These are phyloP conservation scores for Pterocles burchelli DNA, from an alignment of 2,113 vertebrate species.

Conservation along the genomic window DNA sequence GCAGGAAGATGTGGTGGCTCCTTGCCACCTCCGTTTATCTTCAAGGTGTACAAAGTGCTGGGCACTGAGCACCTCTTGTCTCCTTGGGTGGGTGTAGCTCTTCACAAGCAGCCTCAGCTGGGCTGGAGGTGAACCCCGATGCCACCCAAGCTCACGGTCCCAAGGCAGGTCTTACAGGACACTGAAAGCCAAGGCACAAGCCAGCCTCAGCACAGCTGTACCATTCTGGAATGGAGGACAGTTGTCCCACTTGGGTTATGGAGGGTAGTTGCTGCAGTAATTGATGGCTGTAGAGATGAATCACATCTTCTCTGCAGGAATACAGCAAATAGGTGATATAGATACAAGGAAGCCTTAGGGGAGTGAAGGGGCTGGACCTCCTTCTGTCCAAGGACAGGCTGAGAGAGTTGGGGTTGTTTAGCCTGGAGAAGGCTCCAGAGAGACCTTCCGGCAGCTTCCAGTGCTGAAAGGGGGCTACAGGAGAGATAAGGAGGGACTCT, in stretches of 20 bases:
- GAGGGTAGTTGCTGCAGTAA: background rate
- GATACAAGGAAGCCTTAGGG: background rate
- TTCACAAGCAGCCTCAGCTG: background rate
- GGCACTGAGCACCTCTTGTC: background rate
- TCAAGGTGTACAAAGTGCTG: background rate
- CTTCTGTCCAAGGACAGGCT: too few species aligned
- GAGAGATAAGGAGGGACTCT: too few species aligned
- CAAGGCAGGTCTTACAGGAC: background rate
- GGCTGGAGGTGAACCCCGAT: background rate
- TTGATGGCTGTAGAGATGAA: background rate
- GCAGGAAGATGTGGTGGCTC: background rate
- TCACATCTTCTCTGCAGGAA: rapidly evolving
- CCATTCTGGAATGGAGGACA: background rate
- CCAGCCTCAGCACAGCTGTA: background rate
- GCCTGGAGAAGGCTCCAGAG: too few species aligned
- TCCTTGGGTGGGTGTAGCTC: background rate
- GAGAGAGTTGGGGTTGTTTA: too few species aligned
- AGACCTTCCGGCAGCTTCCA: too few species aligned
- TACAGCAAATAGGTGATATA: rapidly evolving
- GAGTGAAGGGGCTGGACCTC: background rate
- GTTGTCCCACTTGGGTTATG: background rate
- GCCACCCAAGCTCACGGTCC: background rate
- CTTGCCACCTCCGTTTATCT: background rate
- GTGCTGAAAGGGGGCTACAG: too few species aligned
- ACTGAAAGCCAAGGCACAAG: background rate